Conservation (phyloP, 2,888 invertebrate genomes). For the Amblyjoppa fuscipennis region DNA sequence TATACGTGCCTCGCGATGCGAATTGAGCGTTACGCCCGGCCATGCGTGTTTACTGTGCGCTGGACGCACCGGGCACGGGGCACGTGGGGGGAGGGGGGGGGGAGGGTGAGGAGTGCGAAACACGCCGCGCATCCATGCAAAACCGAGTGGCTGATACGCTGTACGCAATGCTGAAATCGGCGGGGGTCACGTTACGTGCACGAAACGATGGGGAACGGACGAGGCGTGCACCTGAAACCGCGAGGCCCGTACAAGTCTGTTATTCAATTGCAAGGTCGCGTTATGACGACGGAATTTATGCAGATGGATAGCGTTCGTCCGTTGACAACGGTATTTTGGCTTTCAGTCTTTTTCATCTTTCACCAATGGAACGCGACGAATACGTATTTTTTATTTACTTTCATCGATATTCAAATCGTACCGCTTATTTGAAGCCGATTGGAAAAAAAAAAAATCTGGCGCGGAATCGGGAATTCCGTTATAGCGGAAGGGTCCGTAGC, state of each 20-base stretch:
- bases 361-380: neutral
- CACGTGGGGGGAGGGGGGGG: constrained; percentile 12
- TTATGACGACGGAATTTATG: constrained; percentile 51
- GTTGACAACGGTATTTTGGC: neutral
- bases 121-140: constrained; percentile 38
- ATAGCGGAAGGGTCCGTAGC: neutral
- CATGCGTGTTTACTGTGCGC: constrained; percentile 73
- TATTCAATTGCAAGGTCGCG: constrained; percentile 44
- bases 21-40: constrained; percentile 75
- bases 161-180: constrained; percentile 20
- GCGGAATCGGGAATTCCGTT: neutral
- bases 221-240: constrained; percentile 61
- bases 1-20: constrained; percentile 71
- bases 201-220: constrained; percentile 46
- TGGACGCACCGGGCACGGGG: constrained; percentile 68
- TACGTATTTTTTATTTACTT: neutral
- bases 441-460: neutral
- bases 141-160: constrained; percentile 46
- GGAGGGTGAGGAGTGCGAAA: constrained; percentile 4
- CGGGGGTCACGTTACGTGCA: constrained; percentile 38
- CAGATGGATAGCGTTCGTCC: constrained; percentile 7
- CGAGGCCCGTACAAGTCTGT: constrained; percentile 42
- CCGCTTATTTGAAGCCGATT: neutral
- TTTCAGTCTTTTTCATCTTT: neutral
- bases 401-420: neutral